phyloP scores from a whole-genome alignment of 2,113 vertebrate genomes.

The Melanerpes formicivorus region DNA sequence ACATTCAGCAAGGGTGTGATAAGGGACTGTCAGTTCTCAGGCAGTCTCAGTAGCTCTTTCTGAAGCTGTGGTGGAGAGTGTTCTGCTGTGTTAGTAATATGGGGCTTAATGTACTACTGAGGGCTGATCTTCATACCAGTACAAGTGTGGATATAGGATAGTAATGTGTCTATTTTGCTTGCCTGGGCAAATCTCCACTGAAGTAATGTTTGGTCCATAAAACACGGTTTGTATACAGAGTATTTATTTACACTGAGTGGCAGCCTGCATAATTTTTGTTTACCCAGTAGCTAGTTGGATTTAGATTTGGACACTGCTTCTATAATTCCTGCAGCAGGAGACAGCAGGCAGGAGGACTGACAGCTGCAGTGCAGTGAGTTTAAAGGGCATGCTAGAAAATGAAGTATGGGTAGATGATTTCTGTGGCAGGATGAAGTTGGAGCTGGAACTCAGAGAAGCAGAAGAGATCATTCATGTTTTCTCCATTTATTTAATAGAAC shows the following conservation, averaged over 20 bases:
- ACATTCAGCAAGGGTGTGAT: not conserved
- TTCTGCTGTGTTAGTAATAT: not conserved
- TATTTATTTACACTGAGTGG: not conserved
- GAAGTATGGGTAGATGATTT: not conserved
- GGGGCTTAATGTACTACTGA: not conserved
- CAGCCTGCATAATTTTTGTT: not conserved
- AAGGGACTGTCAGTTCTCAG: not conserved
- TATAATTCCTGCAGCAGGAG: not conserved
- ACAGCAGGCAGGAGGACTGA: not conserved
- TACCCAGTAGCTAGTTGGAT: not conserved
- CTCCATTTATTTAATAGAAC: not conserved
- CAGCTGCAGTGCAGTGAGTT: not conserved
- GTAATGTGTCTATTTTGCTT: not conserved
- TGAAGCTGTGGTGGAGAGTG: not conserved
- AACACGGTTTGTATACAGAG: not conserved
- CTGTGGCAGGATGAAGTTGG: not conserved
- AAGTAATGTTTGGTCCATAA: not conserved
- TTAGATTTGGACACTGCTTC: not conserved
- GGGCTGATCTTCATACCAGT: not conserved
- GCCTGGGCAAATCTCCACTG: not conserved
- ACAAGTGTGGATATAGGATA: not conserved
- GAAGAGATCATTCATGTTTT: not conserved
- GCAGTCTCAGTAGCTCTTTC: not conserved
- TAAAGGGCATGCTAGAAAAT: not conserved
- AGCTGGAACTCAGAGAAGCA: not conserved